Conservation (phyloP, 92 coral and sea anemone species). For the Actinostola sp. region DNA sequence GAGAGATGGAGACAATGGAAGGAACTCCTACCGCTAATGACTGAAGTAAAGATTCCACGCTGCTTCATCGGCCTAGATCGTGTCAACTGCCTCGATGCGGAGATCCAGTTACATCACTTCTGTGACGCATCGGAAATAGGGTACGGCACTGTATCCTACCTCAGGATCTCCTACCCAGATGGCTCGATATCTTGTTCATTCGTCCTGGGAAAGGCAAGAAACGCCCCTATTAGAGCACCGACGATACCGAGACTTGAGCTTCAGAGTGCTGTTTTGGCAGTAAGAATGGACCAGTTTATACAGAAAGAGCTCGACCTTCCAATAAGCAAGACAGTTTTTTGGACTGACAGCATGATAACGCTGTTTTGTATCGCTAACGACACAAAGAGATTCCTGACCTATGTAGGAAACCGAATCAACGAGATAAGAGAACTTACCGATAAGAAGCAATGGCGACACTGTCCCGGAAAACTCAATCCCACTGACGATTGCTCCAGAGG, state of each 20-base stretch:
- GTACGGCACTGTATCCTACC: slow-evolving; percentile 8
- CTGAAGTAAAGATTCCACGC: slow-evolving; percentile 22
- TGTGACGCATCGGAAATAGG: slow-evolving; percentile 34
- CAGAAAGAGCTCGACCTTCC: slow-evolving; percentile 7
- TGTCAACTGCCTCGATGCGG: background rate
- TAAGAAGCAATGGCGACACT: slow-evolving; percentile 11
- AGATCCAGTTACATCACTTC: slow-evolving; percentile 21
- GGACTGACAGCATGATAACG: slow-evolving; percentile 39
- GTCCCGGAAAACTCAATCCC: slow-evolving; percentile 27
- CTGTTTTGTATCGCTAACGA: slow-evolving; percentile 37
- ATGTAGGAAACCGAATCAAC: slow-evolving; percentile 30
- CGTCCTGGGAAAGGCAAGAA: background rate
- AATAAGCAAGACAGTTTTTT: slow-evolving; percentile 7
- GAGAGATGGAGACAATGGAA: slow-evolving; percentile 36
- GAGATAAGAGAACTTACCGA: slow-evolving; percentile 34
- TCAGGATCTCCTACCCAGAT: slow-evolving; percentile 3
- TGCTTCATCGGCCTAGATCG: no score
- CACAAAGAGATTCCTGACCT: slow-evolving; percentile 29
- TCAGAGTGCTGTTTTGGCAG: no score
- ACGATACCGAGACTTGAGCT: slow-evolving; percentile 6
- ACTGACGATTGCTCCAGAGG: slow-evolving; percentile 48
- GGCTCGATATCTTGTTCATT: background rate
- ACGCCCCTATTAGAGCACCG: background rate
- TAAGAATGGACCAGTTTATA: slow-evolving; percentile 1
- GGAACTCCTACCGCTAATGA: background rate